Evolutionary conservation across 2,113 vertebrate genomes (phyloP).

Genomic region (Laticauda colubrina): DNA sequence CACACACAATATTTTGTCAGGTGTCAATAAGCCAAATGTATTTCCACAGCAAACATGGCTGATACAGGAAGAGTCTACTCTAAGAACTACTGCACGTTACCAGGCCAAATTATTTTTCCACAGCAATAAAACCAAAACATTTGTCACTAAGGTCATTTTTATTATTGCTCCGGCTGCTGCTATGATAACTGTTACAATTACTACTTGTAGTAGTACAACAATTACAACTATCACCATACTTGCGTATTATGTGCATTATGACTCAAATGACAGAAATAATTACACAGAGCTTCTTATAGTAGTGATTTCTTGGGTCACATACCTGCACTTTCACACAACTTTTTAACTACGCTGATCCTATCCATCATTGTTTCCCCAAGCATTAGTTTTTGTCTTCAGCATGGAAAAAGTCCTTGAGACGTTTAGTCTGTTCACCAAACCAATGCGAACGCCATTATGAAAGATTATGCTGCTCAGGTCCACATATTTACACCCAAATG

Average conservation of each 20-base stretch:
- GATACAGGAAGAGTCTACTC: background rate
- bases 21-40: background rate
- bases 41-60: background rate
- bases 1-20: background rate
- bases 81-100: background rate
- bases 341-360: background rate
- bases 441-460: constrained; percentile 43
- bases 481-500: constrained; percentile 46
- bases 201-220: background rate
- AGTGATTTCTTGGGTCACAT: background rate
- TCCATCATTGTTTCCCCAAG: constrained; percentile 25
- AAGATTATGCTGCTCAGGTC: constrained; percentile 41
- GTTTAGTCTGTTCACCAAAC: constrained; percentile 42
- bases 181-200: background rate
- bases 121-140: background rate
- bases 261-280: background rate
- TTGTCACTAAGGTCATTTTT: background rate
- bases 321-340: background rate
- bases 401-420: constrained; percentile 37
- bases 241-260: background rate
- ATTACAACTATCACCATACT: background rate
- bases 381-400: constrained; percentile 42
- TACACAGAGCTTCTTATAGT: background rate
- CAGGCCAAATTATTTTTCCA: background rate
- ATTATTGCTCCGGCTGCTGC: background rate